Conservation (phyloP, 1,140 invertebrate species). For the Scaptodrosophila lebanonensis region DNA sequence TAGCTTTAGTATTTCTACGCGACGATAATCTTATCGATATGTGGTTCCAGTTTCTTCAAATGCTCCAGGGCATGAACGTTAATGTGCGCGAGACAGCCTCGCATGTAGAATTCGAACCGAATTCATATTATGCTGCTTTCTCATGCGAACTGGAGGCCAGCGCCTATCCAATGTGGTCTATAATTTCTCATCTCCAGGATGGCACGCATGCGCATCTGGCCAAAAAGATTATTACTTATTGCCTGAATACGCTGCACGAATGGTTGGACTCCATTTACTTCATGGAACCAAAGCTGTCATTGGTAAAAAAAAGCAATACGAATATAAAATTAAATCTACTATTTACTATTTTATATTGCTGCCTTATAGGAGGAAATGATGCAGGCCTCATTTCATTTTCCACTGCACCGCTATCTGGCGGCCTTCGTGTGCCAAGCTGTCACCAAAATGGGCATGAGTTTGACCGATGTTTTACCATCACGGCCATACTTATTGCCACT, state of each 20-base stretch:
- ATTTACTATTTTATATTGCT: slow-evolving; percentile 31
- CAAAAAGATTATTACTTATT: slow-evolving; percentile 85
- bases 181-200: slow-evolving; percentile 91
- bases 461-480: slow-evolving; percentile 88
- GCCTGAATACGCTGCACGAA: slow-evolving; percentile 86
- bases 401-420: slow-evolving; percentile 95
- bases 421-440: slow-evolving; percentile 95
- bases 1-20: slow-evolving; percentile 92
- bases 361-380: slow-evolving; percentile 87
- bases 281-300: slow-evolving; percentile 82
- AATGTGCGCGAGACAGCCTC: slow-evolving; percentile 92
- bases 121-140: slow-evolving; percentile 97
- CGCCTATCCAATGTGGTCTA: slow-evolving; percentile 97
- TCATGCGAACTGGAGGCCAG: slow-evolving; percentile 97
- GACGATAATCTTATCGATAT: slow-evolving; percentile 91
- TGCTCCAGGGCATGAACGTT: slow-evolving; percentile 99
- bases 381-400: slow-evolving; percentile 96
- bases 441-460: slow-evolving; percentile 85
- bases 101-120: slow-evolving; percentile 98
- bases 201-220: slow-evolving; percentile 85
- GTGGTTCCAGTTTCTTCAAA: slow-evolving; percentile 95
- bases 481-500: slow-evolving; percentile 85
- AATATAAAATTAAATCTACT: neutral
- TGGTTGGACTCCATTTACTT: slow-evolving; percentile 92
- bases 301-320: slow-evolving; percentile 43